Percentiles rank a stretch among this genome's conserved stretches.
These are phyloP conservation scores for Gymnarchus niloticus DNA, from an alignment of 2,113 vertebrate species.

Conservation along the genomic window DNA sequence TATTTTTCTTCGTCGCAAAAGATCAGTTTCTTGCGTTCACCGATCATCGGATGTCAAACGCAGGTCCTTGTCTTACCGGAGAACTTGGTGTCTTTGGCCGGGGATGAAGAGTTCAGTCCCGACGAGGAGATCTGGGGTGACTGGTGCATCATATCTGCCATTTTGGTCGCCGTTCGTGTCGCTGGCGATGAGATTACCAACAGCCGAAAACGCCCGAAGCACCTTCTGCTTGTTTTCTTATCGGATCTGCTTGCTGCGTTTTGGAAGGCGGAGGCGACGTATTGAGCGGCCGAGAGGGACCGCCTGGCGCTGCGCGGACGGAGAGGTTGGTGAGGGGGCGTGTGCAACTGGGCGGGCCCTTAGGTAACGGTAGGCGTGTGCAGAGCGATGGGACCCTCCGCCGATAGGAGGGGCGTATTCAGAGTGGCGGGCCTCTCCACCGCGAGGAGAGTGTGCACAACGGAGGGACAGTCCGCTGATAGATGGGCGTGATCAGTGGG, in stretches of 20 bases:
- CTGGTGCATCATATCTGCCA: constrained; percentile 23
- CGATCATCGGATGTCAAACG: not conserved
- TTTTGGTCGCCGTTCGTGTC: not conserved
- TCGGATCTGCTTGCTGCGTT: not conserved
- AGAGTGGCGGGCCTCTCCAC: not conserved
- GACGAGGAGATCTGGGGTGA: constrained; percentile 21
- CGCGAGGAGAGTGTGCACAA: not conserved
- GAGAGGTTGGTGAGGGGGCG: not conserved
- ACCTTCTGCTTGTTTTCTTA: not conserved
- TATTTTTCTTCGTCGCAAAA: not conserved
- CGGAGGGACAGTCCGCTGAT: not conserved
- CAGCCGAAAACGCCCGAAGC: not conserved
- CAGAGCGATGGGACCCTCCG: not conserved
- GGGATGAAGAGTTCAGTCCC: constrained; percentile 6
- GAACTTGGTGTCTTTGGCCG: constrained; percentile 1
- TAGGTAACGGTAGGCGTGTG: not conserved
- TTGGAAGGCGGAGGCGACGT: not conserved
- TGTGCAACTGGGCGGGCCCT: not conserved
- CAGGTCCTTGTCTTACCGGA: constrained; percentile 10
- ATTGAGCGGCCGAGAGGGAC: not conserved
- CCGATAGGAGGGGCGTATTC: not conserved
- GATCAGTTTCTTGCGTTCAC: not conserved
- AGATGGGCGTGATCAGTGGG: not conserved
- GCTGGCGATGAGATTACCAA: not conserved
- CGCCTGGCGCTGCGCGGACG: not conserved